Evolutionary conservation across 2,113 vertebrate species (phyloP), one percentile per base, ranked within the genome.

Genomic region (Rhinolophus ferrumequinum): DNA sequence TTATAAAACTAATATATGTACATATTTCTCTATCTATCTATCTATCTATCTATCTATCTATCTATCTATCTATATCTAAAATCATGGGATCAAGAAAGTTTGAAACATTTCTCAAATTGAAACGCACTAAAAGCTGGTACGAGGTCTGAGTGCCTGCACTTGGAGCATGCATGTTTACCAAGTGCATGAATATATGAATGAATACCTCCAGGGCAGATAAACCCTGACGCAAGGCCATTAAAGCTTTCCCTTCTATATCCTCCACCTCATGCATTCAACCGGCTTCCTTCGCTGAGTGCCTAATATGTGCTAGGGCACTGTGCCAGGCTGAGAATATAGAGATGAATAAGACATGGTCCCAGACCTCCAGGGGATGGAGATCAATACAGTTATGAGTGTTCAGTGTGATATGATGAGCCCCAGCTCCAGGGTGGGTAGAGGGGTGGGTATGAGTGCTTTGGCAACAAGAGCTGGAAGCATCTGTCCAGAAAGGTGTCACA

Each of bases 321-420:
- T 84, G 90, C 95, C 96, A 96, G 69, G 41, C 70, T 26, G 41
- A 76, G 73, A 84, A 41, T 54, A 77, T 60, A 44, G 92, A 94
- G 67, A 96, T 95, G 66, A 95, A 72, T 95, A 96, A 84, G 88
- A 94, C 54, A 35, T 30, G 33, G 47, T 88, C 66, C n/a, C 88
- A 95, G 81, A 90, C 81, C 62, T 95, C 73, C 6, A 44, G 72
- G 13, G 54, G 24, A 54, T 85, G 54, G 83, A 52, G 66, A 82
- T 96, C 85, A 47, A 58, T 82, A 52, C 9, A 3, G 93, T 88
- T 77, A 70, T 69, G 66, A 95, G 30, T 52, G 35, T 88, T 92
- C 60, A 19, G 1, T 84, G 12, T 1, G 0, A 4, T 67, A 13
- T 52, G 35, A 69, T 62, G 44, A 81, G 58, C 54, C 30, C 69